A percentile compares a stretch with the other conserved stretches of the same genome.
Conservation (phyloP, 2,113 vertebrate species). For the Elaphurus davidianus region DNA sequence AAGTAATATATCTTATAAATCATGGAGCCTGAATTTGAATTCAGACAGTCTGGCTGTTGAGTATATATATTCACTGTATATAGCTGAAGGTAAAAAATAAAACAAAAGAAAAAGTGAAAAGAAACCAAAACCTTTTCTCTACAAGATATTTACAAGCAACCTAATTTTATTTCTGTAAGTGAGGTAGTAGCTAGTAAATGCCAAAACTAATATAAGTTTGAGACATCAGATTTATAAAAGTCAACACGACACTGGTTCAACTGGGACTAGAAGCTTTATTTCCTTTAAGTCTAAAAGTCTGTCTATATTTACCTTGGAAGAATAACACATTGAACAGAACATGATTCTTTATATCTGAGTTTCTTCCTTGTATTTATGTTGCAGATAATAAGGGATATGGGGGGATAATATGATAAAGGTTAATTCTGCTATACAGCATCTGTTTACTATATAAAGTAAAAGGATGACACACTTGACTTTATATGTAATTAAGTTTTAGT, state of each 20-base stretch:
- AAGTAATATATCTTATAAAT: not conserved
- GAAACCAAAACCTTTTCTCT: not conserved
- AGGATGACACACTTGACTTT: not conserved
- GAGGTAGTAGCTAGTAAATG: slow-evolving; percentile 32
- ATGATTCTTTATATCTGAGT: not conserved
- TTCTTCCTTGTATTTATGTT: not conserved
- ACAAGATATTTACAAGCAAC: slow-evolving; percentile 11
- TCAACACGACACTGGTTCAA: slow-evolving; percentile 10
- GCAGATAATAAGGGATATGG: not conserved
- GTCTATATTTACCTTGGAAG: slow-evolving; percentile 34
- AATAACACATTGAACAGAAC: slow-evolving; percentile 5
- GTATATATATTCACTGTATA: not conserved
- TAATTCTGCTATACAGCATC: not conserved
- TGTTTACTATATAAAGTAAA: not conserved
- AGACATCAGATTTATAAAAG: slow-evolving; percentile 55
- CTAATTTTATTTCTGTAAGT: slow-evolving; percentile 45
- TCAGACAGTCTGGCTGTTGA: not conserved
- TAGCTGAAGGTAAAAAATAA: not conserved
- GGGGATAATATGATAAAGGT: not conserved
- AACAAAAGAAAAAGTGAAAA: not conserved
- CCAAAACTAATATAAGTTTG: slow-evolving; percentile 57
- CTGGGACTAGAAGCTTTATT: not conserved
- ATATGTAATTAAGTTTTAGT: not conserved
- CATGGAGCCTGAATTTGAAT: not conserved
- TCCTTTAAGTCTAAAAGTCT: slow-evolving; percentile 46